Base-by-base conservation (phyloP, 2,888 invertebrate species). In the Drosophila robusta region DNA sequence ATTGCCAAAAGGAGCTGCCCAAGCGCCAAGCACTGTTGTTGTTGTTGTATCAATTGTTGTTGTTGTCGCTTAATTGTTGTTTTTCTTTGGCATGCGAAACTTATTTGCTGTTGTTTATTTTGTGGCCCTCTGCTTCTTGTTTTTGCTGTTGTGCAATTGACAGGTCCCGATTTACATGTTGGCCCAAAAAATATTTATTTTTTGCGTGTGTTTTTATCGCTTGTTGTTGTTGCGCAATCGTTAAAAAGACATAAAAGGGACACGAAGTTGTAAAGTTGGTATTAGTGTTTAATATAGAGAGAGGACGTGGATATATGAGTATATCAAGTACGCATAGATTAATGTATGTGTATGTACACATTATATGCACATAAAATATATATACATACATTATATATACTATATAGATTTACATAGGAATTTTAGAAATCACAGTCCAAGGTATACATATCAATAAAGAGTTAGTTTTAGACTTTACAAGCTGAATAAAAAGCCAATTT, bases 121-220 rank as follows among this genome's bases (percentile, higher is more conserved):
- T 66, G 52, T n/a, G 49, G 18, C 18, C 18, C 14, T 45, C 38
- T 39, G 62, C 61, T 50, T 55, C 38, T 38, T 24, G 11, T n/a
- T 41, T 24, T 47, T 32, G 36, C 14, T 32, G 74, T 78, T 74
- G 62, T 62, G 79, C 63, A 70, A 66, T 70, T 69, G 70, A 61
- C 79, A 66, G 29, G 73, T 77, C 75, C 78, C 75, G 78, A 75
- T 77, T 75, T 77, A 77, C 78, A 77, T 63, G 73, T 74, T 73
- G 61, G 45, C 65, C 69, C 55, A 69, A 61, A 70, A 46, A 56
- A 62, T 56, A 52, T 42, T 29, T 7, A 38, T 16, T 22, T 44
- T 39, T 22, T 24, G 12, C 54, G 29, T 12, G 29, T 39, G 45
- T 52, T 54, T 52, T 62, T 69, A 8, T 29, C 7, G 1, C 44